Evolutionary conservation across 2,113 vertebrate species (phyloP).

Genomic region (Aviceda subcristata): DNA sequence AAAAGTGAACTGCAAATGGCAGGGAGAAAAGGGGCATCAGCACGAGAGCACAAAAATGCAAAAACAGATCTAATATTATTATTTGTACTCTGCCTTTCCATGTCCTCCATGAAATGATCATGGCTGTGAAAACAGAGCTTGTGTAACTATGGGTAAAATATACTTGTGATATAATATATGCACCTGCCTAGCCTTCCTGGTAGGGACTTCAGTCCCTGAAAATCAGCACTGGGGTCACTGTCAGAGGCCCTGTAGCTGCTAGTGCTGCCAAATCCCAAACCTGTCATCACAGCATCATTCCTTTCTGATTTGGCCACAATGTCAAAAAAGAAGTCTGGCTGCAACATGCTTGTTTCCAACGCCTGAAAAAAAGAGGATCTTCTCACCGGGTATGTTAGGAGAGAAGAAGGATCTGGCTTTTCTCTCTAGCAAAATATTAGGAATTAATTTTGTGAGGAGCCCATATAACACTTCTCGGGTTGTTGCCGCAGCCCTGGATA

Average conservation of each 20-base stretch:
- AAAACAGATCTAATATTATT: background rate
- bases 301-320: background rate
- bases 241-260: background rate
- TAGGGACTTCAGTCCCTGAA: background rate
- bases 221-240: background rate
- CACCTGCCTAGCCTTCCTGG: background rate
- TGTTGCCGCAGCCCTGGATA: background rate
- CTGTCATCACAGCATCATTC: background rate
- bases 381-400: background rate
- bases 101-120: background rate
- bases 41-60: background rate
- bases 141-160: background rate
- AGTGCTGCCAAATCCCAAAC: background rate
- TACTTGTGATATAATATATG: background rate
- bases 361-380: background rate
- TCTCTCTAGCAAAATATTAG: background rate
- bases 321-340: background rate
- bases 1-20: background rate
- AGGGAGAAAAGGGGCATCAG: background rate
- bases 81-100: background rate
- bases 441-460: background rate
- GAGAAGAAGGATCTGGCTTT: background rate
- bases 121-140: background rate
- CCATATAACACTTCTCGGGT: rapidly evolving
- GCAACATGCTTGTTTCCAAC: background rate